These are phyloP conservation scores for Bos taurus DNA, from an alignment of 2,113 vertebrate species.

Conservation along the genomic window DNA sequence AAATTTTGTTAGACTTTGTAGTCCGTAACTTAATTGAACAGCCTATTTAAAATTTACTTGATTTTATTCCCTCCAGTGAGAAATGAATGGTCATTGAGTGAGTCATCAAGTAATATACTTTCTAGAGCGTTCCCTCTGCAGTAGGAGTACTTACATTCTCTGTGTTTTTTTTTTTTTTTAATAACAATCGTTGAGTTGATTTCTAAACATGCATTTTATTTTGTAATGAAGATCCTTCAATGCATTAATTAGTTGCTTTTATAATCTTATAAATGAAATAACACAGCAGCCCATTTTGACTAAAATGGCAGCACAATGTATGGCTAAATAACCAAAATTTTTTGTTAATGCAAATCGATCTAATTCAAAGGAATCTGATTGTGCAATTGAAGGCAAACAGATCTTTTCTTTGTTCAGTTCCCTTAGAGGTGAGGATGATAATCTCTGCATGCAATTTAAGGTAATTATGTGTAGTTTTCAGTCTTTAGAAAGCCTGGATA, in stretches of 20 bases:
- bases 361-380: neutral
- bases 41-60: neutral
- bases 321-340: neutral
- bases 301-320: neutral
- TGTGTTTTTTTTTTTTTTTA: neutral
- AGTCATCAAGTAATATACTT: neutral
- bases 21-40: neutral
- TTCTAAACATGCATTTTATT: neutral
- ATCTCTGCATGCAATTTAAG: conserved; percentile 20
- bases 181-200: neutral
- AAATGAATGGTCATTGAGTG: neutral
- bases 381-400: neutral
- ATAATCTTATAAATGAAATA: neutral
- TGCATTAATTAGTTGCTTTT: neutral
- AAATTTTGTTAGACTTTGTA: neutral
- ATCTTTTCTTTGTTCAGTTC: neutral
- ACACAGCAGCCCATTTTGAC: neutral
- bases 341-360: neutral
- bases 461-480: neutral
- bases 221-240: neutral
- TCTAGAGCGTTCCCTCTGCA: neutral
- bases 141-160: neutral
- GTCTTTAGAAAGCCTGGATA: conserved; percentile 14
- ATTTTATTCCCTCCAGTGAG: neutral
- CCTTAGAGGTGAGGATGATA: neutral